Evolutionary conservation across 1,140 invertebrate genomes (phyloP), one percentile per base, ranked within the genome.

Genomic region (Parasteatoda tepidariorum): DNA sequence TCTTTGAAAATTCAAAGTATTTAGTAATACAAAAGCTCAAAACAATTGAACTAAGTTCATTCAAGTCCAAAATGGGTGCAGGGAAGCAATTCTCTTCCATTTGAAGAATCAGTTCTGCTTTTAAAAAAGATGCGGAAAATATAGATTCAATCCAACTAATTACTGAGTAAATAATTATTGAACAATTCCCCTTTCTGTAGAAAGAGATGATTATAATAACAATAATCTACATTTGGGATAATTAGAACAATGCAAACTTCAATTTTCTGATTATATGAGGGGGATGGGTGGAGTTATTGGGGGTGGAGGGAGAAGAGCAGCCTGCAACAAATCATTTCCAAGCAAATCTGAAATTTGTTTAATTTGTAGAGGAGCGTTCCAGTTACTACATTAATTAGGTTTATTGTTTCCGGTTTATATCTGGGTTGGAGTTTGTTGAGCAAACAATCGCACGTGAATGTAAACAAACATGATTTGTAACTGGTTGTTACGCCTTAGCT

Each of bases 401-500:
- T 82, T 82, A 82, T 82, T 82, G 78, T 82, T 48, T 82, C 67
- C 54, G 78, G 66, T 82, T 82, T 71, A 71, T 70, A 82, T 71
- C 67, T 71, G 33, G 67, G 33, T 24, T 22, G 30, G 31, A 71
- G 78, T 71, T 82, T 78, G 75, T 78, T 78, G 59, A 57, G 75
- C 78, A 82, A 82, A 82, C 78, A 82, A 82, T 70, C 67, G 78
- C 78, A 82, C 78, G 55, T 61, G 66, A 71, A 71, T 81, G 78
- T 81, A 81, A 81, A 82, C 78, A 82, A 82, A 82, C 78, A 82
- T 82, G 78, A 82, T 82, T 82, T 82, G 78, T 82, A 82, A 48
- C 78, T 82, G 48, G 67, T 82, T 82, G 67, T 70, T 82, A 71
- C 78, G 78, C 78, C 31, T 82, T 22, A 48, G 66, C 67, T 82